Percentiles rank a stretch among this genome's conserved stretches.
Conservation (phyloP, 2,797 vertebrate species). For the Coregonus ussuriensis region DNA sequence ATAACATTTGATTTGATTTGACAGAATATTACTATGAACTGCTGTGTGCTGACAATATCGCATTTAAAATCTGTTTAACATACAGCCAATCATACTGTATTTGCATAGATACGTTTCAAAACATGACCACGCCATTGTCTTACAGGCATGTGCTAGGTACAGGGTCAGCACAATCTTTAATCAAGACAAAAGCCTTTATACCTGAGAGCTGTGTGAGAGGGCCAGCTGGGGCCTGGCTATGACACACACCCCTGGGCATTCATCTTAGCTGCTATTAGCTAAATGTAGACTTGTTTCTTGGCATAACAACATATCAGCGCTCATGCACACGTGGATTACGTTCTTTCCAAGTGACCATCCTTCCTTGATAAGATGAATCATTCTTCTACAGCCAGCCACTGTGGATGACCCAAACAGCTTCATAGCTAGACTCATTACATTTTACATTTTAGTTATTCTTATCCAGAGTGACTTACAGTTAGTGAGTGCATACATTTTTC, state of each 20-base stretch:
- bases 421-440: not conserved
- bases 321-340: not conserved
- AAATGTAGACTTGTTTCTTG: not conserved
- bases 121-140: too few species aligned
- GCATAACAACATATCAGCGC: not conserved
- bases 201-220: not conserved
- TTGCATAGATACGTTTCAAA: too few species aligned
- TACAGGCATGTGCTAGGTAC: too few species aligned
- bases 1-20: too few species aligned
- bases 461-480: too few species aligned
- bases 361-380: not conserved
- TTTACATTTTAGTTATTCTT: too few species aligned
- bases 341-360: not conserved
- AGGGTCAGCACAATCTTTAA: not conserved
- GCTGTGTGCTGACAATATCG: too few species aligned
- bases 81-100: too few species aligned
- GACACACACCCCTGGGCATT: not conserved
- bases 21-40: too few species aligned
- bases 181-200: not conserved
- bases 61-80: too few species aligned
- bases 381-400: conserved; percentile 1
- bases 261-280: not conserved
- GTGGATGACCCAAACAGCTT: not conserved
- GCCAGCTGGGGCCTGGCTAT: not conserved
- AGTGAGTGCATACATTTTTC: too few species aligned